These are phyloP conservation scores for Karalla daura DNA, from an alignment of 2,797 vertebrate species.

Conservation along the genomic window DNA sequence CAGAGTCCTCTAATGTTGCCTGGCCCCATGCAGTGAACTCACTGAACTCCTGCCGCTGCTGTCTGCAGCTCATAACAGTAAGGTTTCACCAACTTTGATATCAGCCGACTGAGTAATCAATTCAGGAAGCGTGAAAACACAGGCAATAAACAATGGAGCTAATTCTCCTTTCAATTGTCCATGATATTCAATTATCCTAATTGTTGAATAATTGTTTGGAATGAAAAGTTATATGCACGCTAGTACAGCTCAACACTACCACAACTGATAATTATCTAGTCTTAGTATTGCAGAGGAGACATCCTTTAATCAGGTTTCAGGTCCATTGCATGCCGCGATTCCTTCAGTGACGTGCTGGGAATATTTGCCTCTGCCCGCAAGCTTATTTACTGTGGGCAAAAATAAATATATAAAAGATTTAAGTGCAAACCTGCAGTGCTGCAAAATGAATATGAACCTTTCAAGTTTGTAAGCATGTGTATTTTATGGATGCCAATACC, in stretches of 20 bases:
- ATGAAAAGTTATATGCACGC: constrained; percentile 28
- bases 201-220: constrained; percentile 54
- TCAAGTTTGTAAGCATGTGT: too few species aligned
- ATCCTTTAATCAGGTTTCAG: background rate
- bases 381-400: background rate
- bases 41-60: constrained; percentile 43
- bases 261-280: constrained; percentile 19
- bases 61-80: constrained; percentile 37
- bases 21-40: constrained; percentile 29
- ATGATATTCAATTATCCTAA: constrained; percentile 52
- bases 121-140: constrained; percentile 36
- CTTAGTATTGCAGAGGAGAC: background rate
- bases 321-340: background rate
- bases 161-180: constrained; percentile 40
- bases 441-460: background rate
- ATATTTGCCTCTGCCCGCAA: background rate
- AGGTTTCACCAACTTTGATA: constrained; percentile 30
- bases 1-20: constrained; percentile 18
- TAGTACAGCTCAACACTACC: constrained; percentile 28
- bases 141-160: constrained; percentile 37
- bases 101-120: constrained; percentile 52
- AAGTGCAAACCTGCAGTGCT: background rate
- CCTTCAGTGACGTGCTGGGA: background rate
- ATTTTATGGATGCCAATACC: too few species aligned
- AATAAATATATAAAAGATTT: too few species aligned